These are phyloP conservation scores for Telmatherina bonti DNA, from an alignment of 2,797 vertebrate genomes.

Conservation along the genomic window DNA sequence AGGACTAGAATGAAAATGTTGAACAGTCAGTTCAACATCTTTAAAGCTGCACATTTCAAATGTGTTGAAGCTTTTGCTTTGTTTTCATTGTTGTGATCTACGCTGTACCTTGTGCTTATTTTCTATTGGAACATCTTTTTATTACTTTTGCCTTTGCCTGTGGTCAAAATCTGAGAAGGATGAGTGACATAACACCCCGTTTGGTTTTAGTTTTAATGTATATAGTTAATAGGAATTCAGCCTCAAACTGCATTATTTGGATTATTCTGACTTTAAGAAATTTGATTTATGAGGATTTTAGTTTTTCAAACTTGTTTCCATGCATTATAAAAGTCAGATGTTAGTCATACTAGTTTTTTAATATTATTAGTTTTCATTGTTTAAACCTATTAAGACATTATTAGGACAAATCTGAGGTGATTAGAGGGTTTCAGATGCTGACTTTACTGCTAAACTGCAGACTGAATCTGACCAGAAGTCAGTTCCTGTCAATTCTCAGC, in stretches of 20 bases:
- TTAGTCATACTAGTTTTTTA: too few relatives aligned
- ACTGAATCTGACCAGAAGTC: too few relatives aligned
- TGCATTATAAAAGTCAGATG: too few relatives aligned
- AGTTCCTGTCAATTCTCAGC: too few relatives aligned
- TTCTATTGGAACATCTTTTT: neutral
- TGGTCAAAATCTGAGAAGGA: neutral
- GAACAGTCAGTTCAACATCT: neutral
- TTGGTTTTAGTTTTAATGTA: neutral
- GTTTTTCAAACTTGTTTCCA: too few relatives aligned
- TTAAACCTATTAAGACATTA: too few relatives aligned
- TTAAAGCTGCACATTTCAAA: too few relatives aligned
- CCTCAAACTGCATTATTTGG: neutral
- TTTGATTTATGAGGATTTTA: neutral
- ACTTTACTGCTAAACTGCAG: neutral
- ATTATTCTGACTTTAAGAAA: neutral
- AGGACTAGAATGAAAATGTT: neutral
- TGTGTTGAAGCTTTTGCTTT: neutral
- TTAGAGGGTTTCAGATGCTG: neutral
- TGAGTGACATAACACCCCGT: neutral
- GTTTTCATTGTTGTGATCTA: neutral
- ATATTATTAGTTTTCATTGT: too few relatives aligned
- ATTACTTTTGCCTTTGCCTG: neutral
- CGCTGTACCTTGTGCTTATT: too few relatives aligned
- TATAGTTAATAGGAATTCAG: neutral
- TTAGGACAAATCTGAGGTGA: neutral